These are phyloP conservation scores for Chloromyia formosa DNA, from an alignment of 2,888 invertebrate species.

Conservation along the genomic window DNA sequence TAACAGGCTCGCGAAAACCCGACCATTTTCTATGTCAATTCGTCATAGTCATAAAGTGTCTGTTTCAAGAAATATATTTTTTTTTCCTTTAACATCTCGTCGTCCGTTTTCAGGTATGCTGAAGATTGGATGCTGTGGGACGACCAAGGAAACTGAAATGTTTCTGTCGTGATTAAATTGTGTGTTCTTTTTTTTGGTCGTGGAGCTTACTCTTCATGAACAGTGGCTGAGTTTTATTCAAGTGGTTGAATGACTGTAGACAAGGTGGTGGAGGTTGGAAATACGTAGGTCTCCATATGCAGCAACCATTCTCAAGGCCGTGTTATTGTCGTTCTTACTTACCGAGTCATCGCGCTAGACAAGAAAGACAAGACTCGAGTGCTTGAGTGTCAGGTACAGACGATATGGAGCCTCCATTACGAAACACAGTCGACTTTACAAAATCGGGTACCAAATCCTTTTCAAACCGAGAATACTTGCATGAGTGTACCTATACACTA, in stretches of 20 bases:
- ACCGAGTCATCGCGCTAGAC: background rate
- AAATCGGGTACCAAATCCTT: too few species aligned
- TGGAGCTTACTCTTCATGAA: too few species aligned
- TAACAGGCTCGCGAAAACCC: too few species aligned
- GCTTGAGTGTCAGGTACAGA: too few species aligned
- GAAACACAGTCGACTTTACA: too few species aligned
- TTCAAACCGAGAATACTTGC: too few species aligned
- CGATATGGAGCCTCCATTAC: too few species aligned
- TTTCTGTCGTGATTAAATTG: conserved; percentile 10
- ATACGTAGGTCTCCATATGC: background rate
- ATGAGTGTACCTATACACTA: too few species aligned
- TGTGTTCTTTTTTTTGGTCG: background rate
- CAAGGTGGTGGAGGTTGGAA: background rate
- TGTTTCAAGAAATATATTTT: background rate
- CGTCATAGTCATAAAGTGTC: too few species aligned
- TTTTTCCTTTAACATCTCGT: background rate
- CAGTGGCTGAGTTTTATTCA: background rate
- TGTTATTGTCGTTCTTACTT: background rate
- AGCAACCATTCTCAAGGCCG: background rate
- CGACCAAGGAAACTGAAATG: background rate
- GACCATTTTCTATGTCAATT: too few species aligned
- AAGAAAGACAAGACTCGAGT: background rate
- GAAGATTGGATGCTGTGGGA: background rate
- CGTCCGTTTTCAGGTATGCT: background rate
- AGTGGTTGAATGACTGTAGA: background rate